A percentile compares a stretch with the other conserved stretches of the same genome.
phyloP scores from a whole-genome alignment of 2,888 invertebrate genomes.

The Tipula unca region DNA sequence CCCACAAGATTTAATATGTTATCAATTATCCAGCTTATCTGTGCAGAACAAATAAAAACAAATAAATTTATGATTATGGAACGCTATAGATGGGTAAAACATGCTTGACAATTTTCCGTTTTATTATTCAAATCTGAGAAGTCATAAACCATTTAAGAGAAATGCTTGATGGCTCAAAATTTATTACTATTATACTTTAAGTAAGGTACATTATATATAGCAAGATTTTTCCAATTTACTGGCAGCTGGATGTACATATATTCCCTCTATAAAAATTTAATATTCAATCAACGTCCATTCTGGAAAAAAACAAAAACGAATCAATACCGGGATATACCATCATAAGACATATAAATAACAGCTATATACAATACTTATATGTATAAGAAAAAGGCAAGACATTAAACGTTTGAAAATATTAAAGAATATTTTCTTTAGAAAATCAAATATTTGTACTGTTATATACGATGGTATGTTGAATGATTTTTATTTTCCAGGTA shows the following conservation, averaged over 20 bases:
- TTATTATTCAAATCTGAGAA: background rate
- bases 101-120: too few species aligned
- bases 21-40: too few species aligned
- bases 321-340: background rate
- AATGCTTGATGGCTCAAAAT: background rate
- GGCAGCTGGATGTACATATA: background rate
- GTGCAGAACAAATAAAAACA: too few species aligned
- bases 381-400: background rate
- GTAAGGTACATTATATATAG: too few species aligned
- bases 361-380: background rate
- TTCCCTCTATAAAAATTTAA: background rate
- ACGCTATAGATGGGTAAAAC: too few species aligned
- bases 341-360: background rate
- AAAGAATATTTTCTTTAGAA: background rate
- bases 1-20: too few species aligned
- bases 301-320: background rate
- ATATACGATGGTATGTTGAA: background rate
- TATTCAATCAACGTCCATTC: conserved; percentile 8
- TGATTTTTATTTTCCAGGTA: background rate
- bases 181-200: background rate
- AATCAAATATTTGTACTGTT: background rate
- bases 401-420: background rate
- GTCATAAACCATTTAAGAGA: background rate
- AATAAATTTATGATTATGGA: too few species aligned
- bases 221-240: too few species aligned